A percentile compares a stretch with the other conserved stretches of the same genome.
Conservation (phyloP, 2,888 invertebrate species). For the Ornithoptera alexandrae region DNA sequence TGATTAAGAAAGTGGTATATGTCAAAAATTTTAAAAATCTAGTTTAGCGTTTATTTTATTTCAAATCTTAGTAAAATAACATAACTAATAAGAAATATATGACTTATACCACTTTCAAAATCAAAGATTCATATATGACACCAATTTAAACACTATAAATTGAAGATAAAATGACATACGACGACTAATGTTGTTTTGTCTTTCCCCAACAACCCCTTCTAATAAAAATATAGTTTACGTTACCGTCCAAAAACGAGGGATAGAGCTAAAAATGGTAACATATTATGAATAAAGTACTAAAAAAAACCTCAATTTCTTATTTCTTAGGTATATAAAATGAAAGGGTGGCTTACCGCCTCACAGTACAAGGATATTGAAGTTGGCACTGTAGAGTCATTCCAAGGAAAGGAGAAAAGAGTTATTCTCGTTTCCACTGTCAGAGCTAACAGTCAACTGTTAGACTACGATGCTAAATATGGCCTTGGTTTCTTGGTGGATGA, state of each 20-base stretch:
- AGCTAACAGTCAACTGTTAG: constrained; percentile 69
- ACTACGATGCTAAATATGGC: constrained; percentile 76
- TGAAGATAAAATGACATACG: no score
- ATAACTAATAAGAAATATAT: no score
- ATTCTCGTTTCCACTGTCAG: constrained; percentile 91
- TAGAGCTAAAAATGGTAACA: not conserved
- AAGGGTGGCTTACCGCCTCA: constrained; percentile 53
- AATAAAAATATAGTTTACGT: not conserved
- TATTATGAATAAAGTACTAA: not conserved
- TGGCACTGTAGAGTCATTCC: constrained; percentile 93
- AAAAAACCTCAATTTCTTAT: not conserved
- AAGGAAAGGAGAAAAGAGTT: constrained; percentile 90
- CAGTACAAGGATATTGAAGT: constrained; percentile 77
- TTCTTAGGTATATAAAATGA: constrained; percentile 69
- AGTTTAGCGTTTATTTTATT: no score
- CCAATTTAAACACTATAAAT: no score
- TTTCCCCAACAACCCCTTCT: no score
- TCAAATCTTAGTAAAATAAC: no score
- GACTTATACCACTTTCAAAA: no score
- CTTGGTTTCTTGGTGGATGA: constrained; percentile 79
- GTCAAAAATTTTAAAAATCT: no score
- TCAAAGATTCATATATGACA: no score
- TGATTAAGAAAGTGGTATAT: no score
- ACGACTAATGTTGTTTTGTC: no score
- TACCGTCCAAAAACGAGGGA: not conserved